These are phyloP conservation scores for Volucella inflata DNA, from an alignment of 2,888 invertebrate species.

Conservation along the genomic window DNA sequence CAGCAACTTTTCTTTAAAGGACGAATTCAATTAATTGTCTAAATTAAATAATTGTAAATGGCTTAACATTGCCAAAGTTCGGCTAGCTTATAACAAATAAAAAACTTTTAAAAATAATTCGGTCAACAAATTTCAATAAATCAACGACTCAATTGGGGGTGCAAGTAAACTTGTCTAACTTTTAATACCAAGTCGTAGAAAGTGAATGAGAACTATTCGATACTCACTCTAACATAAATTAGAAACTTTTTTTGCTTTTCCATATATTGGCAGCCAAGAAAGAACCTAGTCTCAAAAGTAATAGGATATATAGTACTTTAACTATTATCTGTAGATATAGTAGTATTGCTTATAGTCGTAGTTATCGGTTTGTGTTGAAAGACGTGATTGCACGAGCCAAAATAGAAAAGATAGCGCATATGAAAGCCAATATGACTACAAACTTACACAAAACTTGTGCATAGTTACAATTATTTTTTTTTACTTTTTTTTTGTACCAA, in stretches of 20 bases:
- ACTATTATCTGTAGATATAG: conserved; percentile 1
- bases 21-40: no score
- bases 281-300: conserved; percentile 29
- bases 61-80: no score
- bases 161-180: neutral
- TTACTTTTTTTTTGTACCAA: conserved; percentile 6
- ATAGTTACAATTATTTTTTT: conserved; percentile 31
- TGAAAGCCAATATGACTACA: conserved; percentile 62
- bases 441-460: conserved; percentile 42
- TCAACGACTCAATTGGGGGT: conserved; percentile 18
- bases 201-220: no score
- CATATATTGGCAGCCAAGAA: conserved; percentile 10
- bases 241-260: conserved; percentile 3
- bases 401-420: conserved; percentile 26
- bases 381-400: conserved; percentile 34
- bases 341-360: neutral
- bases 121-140: neutral
- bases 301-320: conserved; percentile 23
- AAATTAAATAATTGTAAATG: no score
- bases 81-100: no score
- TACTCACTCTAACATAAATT: neutral
- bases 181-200: conserved; percentile 16
- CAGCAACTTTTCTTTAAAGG: no score
- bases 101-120: no score
- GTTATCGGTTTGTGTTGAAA: neutral